Evolutionary conservation across 2,888 invertebrate species (phyloP).

Genomic region (Sthenelais limicola): DNA sequence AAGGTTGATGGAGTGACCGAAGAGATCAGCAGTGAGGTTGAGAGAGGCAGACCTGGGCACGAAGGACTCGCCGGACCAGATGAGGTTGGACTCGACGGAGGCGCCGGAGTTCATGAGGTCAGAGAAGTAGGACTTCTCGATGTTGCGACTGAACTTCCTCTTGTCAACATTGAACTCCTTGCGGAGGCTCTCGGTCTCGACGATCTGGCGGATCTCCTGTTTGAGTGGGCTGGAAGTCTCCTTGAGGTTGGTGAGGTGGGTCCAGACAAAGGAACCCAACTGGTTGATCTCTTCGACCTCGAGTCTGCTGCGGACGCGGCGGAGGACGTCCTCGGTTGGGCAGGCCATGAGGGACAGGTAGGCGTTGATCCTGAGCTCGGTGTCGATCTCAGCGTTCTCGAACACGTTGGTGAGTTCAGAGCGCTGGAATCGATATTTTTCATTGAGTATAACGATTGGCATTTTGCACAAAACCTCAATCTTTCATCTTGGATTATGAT

Average conservation of each 20-base stretch:
- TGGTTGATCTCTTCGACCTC: conserved; percentile 62
- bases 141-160: conserved; percentile 92
- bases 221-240: conserved; percentile 88
- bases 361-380: conserved; percentile 88
- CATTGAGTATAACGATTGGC: background rate
- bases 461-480: too few species aligned
- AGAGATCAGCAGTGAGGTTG: conserved; percentile 71
- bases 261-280: conserved; percentile 96
- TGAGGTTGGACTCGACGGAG: conserved; percentile 67
- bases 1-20: conserved; percentile 89
- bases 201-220: conserved; percentile 86
- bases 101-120: conserved; percentile 82
- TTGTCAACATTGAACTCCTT: conserved; percentile 89
- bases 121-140: conserved; percentile 84
- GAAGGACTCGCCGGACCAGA: conserved; percentile 70
- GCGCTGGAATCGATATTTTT: conserved; percentile 51
- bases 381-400: conserved; percentile 80
- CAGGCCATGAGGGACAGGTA: conserved; percentile 93
- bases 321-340: conserved; percentile 79
- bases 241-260: conserved; percentile 89
- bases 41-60: conserved; percentile 69
- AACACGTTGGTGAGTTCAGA: conserved; percentile 77
- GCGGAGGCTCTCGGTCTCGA: conserved; percentile 84
- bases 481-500: too few species aligned
- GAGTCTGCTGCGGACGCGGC: conserved; percentile 48